phyloP scores from a whole-genome alignment of 2,888 invertebrate species.

The Brenthis hecate region DNA sequence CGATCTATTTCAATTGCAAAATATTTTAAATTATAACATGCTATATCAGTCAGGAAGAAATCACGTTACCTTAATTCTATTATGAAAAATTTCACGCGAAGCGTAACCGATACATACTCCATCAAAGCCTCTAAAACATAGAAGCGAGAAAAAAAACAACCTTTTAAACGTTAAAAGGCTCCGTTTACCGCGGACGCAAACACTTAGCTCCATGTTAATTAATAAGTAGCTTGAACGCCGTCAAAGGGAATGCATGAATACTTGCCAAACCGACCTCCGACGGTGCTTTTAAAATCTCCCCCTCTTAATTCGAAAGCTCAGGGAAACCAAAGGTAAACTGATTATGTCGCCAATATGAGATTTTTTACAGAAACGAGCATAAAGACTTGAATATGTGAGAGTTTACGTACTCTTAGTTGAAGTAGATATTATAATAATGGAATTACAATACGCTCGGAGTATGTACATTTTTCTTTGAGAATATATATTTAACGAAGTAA shows the following conservation, averaged over 20 bases:
- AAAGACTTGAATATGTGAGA: constrained; percentile 36
- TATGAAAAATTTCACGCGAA: constrained; percentile 67
- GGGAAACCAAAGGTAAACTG: constrained; percentile 78
- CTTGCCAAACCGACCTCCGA: constrained; percentile 71
- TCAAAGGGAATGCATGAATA: constrained; percentile 83
- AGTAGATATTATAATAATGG: constrained; percentile 26
- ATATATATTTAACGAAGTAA: not conserved
- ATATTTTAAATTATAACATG: constrained; percentile 5
- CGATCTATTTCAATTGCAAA: not conserved
- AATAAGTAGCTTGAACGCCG: constrained; percentile 78
- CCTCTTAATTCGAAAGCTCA: constrained; percentile 70
- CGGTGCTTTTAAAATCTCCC: constrained; percentile 78
- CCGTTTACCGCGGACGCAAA: constrained; percentile 82
- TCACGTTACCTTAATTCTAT: constrained; percentile 58
- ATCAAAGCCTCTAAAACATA: constrained; percentile 72
- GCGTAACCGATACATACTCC: constrained; percentile 71
- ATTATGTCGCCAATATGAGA: constrained; percentile 75
- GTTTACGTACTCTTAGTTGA: constrained; percentile 21
- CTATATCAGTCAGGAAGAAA: constrained; percentile 38
- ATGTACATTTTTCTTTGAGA: constrained; percentile 5
- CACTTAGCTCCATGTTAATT: constrained; percentile 81
- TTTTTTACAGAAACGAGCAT: constrained; percentile 50
- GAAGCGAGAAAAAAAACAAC: constrained; percentile 66
- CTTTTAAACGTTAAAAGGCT: constrained; percentile 80
- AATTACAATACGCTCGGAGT: constrained; percentile 19